Conservation (phyloP, 1,140 invertebrate genomes). For the Bicyclus anynana region DNA sequence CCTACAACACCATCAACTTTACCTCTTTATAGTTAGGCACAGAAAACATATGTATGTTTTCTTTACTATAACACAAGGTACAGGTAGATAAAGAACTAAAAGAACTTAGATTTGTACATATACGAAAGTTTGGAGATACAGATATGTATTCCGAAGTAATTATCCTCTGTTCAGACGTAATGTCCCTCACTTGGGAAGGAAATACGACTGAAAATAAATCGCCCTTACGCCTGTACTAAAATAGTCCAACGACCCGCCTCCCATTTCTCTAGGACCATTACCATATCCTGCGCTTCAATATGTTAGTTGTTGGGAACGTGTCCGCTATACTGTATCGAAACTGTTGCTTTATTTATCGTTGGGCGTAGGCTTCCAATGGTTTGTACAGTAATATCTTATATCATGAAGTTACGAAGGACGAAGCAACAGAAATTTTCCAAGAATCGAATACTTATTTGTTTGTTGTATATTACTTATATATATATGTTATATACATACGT, state of each 20-base stretch:
- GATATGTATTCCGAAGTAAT: constrained; percentile 1
- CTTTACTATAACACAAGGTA: too few species aligned
- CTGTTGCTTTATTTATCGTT: background rate
- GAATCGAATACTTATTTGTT: too few species aligned
- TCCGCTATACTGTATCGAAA: constrained; percentile 34
- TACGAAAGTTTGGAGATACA: too few species aligned
- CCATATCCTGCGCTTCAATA: constrained; percentile 67
- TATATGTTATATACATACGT: too few species aligned
- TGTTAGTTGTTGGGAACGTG: constrained; percentile 40
- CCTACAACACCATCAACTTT: too few species aligned
- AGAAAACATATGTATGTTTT: too few species aligned
- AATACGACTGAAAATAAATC: constrained; percentile 74
- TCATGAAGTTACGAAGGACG: too few species aligned
- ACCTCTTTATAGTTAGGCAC: too few species aligned
- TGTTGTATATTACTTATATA: too few species aligned
- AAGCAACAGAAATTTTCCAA: too few species aligned
- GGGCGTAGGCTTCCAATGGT: background rate
- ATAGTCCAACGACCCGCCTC: constrained; percentile 61
- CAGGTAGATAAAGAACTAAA: too few species aligned
- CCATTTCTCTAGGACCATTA: constrained; percentile 69
- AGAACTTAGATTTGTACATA: too few species aligned
- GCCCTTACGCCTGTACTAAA: constrained; percentile 67
- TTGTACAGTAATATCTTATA: background rate
- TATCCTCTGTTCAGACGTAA: constrained; percentile 24
- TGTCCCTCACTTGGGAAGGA: constrained; percentile 50